These are phyloP conservation scores for Hedychridium roseum DNA, from an alignment of 2,888 invertebrate species.

Conservation along the genomic window DNA sequence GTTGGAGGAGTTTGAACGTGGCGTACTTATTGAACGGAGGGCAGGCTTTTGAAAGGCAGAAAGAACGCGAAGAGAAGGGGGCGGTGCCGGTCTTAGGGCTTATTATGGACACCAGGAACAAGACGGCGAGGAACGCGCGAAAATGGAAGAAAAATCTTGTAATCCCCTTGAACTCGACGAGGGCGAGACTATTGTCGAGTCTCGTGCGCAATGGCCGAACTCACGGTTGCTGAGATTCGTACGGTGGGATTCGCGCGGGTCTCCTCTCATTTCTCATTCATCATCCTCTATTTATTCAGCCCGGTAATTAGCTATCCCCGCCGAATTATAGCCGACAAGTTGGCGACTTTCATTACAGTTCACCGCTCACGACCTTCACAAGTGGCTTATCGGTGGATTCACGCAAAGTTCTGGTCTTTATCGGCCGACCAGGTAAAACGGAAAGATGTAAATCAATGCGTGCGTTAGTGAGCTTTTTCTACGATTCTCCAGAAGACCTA, in stretches of 20 bases:
- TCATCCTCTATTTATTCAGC: slow-evolving; percentile 18
- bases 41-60: slow-evolving; percentile 6
- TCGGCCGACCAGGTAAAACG: too few relatives aligned
- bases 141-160: slow-evolving; percentile 10
- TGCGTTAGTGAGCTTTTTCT: too few relatives aligned
- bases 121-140: neutral
- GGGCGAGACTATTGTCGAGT: slow-evolving; percentile 16
- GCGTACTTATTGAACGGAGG: slow-evolving; percentile 16
- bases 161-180: slow-evolving; percentile 19
- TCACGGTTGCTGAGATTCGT: slow-evolving; percentile 2
- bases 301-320: slow-evolving; percentile 24
- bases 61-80: slow-evolving; percentile 10
- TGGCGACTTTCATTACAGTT: neutral
- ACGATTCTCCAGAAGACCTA: too few relatives aligned
- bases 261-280: slow-evolving; percentile 20
- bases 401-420: too few relatives aligned
- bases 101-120: too few relatives aligned
- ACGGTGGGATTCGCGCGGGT: slow-evolving; percentile 8
- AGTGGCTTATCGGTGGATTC: too few relatives aligned
- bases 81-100: neutral
- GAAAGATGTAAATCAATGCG: too few relatives aligned
- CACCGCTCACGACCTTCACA: too few relatives aligned
- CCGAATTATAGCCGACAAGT: slow-evolving; percentile 2
- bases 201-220: too few relatives aligned
- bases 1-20: slow-evolving; percentile 27